Evolutionary conservation across 2,797 vertebrate species (phyloP), one percentile per base, ranked within the genome.

Genomic region (Mareca penelope): DNA sequence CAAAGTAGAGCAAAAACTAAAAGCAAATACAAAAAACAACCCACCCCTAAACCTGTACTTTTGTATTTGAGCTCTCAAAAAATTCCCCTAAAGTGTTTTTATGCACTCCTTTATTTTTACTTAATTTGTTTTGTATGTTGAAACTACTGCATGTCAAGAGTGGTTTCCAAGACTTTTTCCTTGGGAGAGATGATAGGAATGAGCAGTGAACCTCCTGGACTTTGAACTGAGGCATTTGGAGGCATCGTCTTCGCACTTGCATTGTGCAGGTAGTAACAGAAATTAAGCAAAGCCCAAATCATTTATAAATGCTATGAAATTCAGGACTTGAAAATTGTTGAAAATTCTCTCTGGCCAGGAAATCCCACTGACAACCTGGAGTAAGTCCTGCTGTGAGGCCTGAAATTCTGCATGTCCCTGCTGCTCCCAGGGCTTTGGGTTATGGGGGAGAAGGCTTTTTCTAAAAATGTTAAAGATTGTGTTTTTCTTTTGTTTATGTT

Each of bases 401-500:
- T 46, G 48, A 6, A 23, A 19, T 73, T 80, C 79, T 61, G 52
- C 72, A 69, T 73, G 15, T 33, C 35, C 44, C n/a, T 78, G 29
- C 28, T 63, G 18, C 33, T 81, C 23, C 56, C 52, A 26, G 59
- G 24, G 72, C 33, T 85, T 81, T 21, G 18, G 26, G 12, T 64
- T 61, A 64, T 57, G 26, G 18, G 23, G 85, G 8, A 48, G 15
- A 86, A 94, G 90, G 53, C 12, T 2, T 85, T 88, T 70, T 15
- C 22, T 14, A 83, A 83, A 90, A 52, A 72, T 8, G 8, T n/a
- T 14, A 68, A 57, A 28, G 2, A 63, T 14, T 40, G 12, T 63
- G 29, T 33, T 93, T 93, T 90, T 11, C 10, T 84, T 92, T 70
- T 61, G 69, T 44, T 88, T 94, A 69, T 39, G 37, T 44, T 92